These are phyloP conservation scores for Malaclemys terrapin DNA, from an alignment of 2,113 vertebrate species.

Conservation along the genomic window DNA sequence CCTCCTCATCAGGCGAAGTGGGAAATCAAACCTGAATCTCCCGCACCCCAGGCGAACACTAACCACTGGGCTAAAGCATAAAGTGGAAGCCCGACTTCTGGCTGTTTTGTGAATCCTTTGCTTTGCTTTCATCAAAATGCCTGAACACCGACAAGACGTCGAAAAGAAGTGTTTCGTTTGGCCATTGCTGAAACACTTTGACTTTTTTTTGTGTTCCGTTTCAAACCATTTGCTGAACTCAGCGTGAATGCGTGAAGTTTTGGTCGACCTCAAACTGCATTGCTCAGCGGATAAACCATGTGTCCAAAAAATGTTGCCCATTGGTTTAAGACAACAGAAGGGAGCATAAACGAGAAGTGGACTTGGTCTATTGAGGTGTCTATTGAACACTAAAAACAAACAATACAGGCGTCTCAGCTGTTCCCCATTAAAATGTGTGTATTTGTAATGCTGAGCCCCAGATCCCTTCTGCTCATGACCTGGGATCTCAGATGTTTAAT, in stretches of 20 bases:
- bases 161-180: no score
- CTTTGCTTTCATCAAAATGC: neutral
- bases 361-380: neutral
- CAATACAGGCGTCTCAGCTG: neutral
- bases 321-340: fast-evolving
- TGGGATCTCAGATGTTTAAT: neutral
- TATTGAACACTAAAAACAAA: neutral
- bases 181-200: neutral
- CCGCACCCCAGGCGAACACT: neutral
- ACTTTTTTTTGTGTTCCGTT: no score
- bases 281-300: no score
- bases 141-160: neutral
- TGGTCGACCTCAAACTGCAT: no score
- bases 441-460: fast-evolving
- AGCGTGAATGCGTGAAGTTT: no score
- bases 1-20: no score
- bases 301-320: no score
- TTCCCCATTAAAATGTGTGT: neutral
- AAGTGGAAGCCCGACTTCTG: neutral
- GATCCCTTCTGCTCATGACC: neutral
- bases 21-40: no score
- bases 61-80: neutral
- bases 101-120: no score
- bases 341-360: neutral
- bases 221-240: no score